phyloP scores from a whole-genome alignment of 2,888 invertebrate species.

The Autographa pulchrina region DNA sequence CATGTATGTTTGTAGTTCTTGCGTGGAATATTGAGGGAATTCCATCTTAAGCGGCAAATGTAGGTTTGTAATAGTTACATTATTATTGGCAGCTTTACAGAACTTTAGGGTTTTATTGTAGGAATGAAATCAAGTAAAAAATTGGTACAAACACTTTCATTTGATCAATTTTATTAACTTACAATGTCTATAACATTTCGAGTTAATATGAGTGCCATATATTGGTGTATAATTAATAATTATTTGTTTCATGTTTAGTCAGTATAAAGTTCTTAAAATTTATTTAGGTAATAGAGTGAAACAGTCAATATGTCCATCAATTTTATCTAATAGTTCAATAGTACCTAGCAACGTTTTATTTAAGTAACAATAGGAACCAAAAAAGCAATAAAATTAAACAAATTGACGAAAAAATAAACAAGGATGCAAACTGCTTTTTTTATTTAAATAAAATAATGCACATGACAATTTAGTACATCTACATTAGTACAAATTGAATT shows the following conservation, averaged over 20 bases:
- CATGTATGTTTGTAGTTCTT: constrained; percentile 49
- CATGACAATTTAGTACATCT: constrained; percentile 68
- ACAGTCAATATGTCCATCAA: constrained; percentile 41
- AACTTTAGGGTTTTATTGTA: constrained; percentile 20
- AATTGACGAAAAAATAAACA: constrained; percentile 21
- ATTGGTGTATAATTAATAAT: constrained; percentile 49
- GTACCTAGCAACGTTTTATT: background rate
- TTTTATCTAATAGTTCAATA: background rate
- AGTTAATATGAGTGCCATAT: constrained; percentile 57
- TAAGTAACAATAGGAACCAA: background rate
- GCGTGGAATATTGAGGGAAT: constrained; percentile 75
- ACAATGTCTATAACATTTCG: constrained; percentile 37
- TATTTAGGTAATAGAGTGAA: constrained; percentile 41
- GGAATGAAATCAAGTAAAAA: constrained; percentile 32
- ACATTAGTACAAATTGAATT: constrained; percentile 74
- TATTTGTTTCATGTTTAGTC: constrained; percentile 53
- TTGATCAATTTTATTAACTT: constrained; percentile 37
- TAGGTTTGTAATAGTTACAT: constrained; percentile 30
- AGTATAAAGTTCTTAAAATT: constrained; percentile 42
- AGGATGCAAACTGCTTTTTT: constrained; percentile 22
- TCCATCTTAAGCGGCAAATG: constrained; percentile 64
- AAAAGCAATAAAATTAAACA: constrained; percentile 26
- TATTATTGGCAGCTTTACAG: constrained; percentile 55
- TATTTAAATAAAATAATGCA: constrained; percentile 39
- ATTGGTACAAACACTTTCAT: constrained; percentile 47